Base-by-base conservation (phyloP, 2,888 invertebrate species). In the Eupithecia inturbata region DNA sequence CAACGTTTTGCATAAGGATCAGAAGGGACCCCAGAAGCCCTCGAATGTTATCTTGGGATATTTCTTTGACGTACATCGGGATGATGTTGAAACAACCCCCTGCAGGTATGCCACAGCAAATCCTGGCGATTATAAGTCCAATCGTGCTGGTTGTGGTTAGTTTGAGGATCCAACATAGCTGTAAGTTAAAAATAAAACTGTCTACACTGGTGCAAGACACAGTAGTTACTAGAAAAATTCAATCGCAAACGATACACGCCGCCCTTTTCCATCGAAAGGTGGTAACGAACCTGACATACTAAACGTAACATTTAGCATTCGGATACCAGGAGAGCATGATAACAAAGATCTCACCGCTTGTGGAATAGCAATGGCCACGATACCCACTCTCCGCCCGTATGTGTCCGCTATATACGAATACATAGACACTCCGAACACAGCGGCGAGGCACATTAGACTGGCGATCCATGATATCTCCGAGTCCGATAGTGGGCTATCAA, bases 401-500 rank as follows among this genome's bases (percentile, higher is more conserved):
- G 79, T 83, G 78, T 95, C 92, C 1, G 92, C 89, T 26, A 92
- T 77, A 67, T 87, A 86, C 14, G 95, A 88, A 81, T 90, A 95
- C n/a, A 93, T 70, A 6, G 92, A 84, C 3, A 92, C 92, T 1
- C 85, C 83, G 9, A 86, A 67, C 10, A 85, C 83, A n/a, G 87
- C 88, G 2, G 89, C 86, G 77, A 95, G 80, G 14, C 91, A 87
- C 67, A 84, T 76, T 0, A 86, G 85, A 53, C 95, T 94, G 14
- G 93, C 95, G 19, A 95, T 82, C 92, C 93, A 92, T 0, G 94
- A 90, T 26, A 93, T 81, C 74, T 90, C 89, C 67, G 83, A 84
- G 71, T 90, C 86, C n/a, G 90, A 87, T 71, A 95, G 72, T 0
- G 90, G 86, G 12, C 73, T 79, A 12, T 90, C 92, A 9, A 88